Base-by-base conservation (phyloP, 2,797 vertebrate genomes). In the Cossypha polioptera region DNA sequence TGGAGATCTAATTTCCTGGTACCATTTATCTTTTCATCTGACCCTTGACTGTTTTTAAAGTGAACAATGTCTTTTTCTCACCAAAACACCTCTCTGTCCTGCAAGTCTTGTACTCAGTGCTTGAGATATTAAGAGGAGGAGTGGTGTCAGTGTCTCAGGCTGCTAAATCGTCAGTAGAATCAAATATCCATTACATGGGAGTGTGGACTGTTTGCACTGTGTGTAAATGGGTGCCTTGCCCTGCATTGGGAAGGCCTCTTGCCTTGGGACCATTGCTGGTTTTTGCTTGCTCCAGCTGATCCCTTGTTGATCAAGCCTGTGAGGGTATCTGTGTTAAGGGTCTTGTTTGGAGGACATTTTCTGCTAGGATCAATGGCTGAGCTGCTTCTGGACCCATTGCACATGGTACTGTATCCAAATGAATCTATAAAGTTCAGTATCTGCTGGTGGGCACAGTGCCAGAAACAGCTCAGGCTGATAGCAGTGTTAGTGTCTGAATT, bases 1-100 rank as follows among this genome's bases (percentile, higher is more conserved):
- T 82, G 57, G 22, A 85, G 35, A 54, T 61, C 22, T 63, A 85
- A 93, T 96, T 92, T 95, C 66, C 88, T 87, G 43, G 29, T 82
- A 38, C 51, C 26, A 20, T 77, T 87, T 38, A 43, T 87, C 65
- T 85, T 76, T 81, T 91, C 76, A 38, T 86, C 74, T 89, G 65
- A 67, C 21, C 31, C 24, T 81, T 63, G 62, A n/a, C 59, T 79
- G 4, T 79, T 86, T 53, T 57, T 79, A 88, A 88, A 87, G 53
- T 20, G 43, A 69, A 68, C 71, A 73, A 14, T 87, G 31, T 61
- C 24, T 85, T 67, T 80, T 77, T 22, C 36, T 43, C 29, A 26
- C 25, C 13, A 55, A 54, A 85, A 26, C 36, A 65, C 59, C 59
- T 87, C 58, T 65, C 76, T 72, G 69, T 82, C 63, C 24, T 33